A percentile compares a stretch with the other conserved stretches of the same genome.
phyloP scores from a whole-genome alignment of 2,888 invertebrate species.

The Dyspetes luteomarginatus region DNA sequence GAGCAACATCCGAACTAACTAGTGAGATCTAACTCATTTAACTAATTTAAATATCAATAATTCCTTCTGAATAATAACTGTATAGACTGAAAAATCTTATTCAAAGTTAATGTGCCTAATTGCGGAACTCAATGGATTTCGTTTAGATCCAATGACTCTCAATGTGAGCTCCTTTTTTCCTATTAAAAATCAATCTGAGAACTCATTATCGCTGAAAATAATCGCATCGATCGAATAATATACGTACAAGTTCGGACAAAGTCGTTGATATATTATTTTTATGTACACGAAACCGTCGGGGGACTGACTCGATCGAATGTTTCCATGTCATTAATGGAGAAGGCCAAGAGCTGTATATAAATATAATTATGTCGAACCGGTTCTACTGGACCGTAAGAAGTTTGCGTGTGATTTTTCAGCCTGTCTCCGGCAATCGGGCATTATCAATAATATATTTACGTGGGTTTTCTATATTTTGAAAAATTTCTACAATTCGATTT shows the following conservation, averaged over 20 bases:
- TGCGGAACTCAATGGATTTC: no score
- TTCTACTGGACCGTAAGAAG: conserved; percentile 10
- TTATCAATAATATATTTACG: neutral
- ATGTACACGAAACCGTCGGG: no score
- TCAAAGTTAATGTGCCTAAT: no score
- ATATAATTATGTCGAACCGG: conserved; percentile 52
- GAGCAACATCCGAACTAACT: no score
- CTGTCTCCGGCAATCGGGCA: neutral
- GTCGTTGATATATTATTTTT: no score
- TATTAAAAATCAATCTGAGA: neutral
- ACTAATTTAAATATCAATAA: no score
- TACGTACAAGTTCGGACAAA: no score
- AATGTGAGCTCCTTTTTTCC: no score
- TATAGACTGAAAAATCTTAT: no score
- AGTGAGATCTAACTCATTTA: no score
- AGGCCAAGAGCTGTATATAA: conserved; percentile 34
- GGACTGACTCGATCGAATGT: conserved; percentile 8
- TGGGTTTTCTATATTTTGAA: neutral
- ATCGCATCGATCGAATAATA: neutral
- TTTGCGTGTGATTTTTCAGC: neutral
- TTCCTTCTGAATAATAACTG: no score
- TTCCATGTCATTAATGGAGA: neutral
- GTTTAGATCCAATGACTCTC: no score
- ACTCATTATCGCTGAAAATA: neutral
- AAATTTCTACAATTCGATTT: neutral